Conservation (phyloP, 1,140 invertebrate genomes). For the Chironomus tepperi region DNA sequence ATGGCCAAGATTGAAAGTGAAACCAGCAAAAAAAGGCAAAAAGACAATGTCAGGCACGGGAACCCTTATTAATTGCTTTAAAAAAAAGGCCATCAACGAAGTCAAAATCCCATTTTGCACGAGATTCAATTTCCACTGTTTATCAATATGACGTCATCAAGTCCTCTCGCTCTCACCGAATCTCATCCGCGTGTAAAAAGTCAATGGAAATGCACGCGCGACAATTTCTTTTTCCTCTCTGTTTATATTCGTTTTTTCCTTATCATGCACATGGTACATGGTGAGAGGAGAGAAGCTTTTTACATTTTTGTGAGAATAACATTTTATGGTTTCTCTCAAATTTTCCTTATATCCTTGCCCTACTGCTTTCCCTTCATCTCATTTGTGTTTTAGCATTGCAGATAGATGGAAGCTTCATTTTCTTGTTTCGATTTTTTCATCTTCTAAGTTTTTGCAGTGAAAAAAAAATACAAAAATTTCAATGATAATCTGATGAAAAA, state of each 20-base stretch:
- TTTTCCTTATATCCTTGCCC: background rate
- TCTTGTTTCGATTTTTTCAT: constrained; percentile 14
- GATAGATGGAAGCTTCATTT: constrained; percentile 6
- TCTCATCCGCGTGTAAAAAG: background rate
- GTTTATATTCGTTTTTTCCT: background rate
- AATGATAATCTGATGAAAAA: background rate
- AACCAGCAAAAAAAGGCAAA: too few species aligned
- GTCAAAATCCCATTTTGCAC: too few species aligned
- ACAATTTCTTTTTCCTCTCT: background rate
- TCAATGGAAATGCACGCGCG: background rate
- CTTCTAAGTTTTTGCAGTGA: constrained; percentile 1
- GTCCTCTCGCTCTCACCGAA: background rate
- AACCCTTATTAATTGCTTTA: too few species aligned
- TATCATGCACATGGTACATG: background rate
- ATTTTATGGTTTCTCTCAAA: background rate
- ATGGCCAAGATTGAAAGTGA: too few species aligned
- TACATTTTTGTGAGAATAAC: too few species aligned
- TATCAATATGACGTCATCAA: background rate
- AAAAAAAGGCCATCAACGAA: too few species aligned
- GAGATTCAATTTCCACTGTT: background rate
- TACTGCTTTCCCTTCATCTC: background rate
- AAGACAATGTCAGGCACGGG: too few species aligned
- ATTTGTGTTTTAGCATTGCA: constrained; percentile 13
- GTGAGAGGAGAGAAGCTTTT: background rate
- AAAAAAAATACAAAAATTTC: background rate